Evolutionary conservation across 2,888 invertebrate genomes (phyloP).

Genomic region (Onthophagus sagittarius): DNA sequence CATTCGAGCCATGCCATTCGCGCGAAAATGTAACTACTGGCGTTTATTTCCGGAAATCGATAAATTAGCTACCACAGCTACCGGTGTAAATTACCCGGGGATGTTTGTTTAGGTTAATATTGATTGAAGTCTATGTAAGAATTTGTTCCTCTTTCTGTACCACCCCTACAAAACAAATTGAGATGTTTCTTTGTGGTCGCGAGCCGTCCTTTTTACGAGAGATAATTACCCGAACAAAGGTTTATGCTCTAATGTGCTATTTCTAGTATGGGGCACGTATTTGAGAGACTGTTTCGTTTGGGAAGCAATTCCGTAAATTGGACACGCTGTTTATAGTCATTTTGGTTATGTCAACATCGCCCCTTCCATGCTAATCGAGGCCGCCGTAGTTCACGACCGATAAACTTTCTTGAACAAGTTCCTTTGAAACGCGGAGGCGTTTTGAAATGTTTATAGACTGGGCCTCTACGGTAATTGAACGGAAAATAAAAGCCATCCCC

Average conservation of each 20-base stretch:
- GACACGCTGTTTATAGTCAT: background rate
- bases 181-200: constrained; percentile 8
- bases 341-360: background rate
- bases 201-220: constrained; percentile 4
- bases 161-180: background rate
- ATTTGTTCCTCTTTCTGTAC: background rate
- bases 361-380: background rate
- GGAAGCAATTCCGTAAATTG: constrained; percentile 11
- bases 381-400: background rate
- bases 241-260: constrained; percentile 8
- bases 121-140: constrained; percentile 5
- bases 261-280: constrained; percentile 10
- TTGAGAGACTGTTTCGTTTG: constrained; percentile 5
- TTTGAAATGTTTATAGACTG: background rate
- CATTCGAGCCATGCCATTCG: background rate
- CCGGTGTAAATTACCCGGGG: constrained; percentile 4
- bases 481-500: background rate
- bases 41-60: background rate
- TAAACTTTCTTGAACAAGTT: background rate
- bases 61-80: background rate
- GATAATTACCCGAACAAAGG: constrained; percentile 9
- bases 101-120: constrained; percentile 11
- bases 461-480: background rate
- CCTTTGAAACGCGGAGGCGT: background rate
- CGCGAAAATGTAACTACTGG: background rate